Conservation (phyloP, 2,888 invertebrate species). For the Lasioglossum malachurum region DNA sequence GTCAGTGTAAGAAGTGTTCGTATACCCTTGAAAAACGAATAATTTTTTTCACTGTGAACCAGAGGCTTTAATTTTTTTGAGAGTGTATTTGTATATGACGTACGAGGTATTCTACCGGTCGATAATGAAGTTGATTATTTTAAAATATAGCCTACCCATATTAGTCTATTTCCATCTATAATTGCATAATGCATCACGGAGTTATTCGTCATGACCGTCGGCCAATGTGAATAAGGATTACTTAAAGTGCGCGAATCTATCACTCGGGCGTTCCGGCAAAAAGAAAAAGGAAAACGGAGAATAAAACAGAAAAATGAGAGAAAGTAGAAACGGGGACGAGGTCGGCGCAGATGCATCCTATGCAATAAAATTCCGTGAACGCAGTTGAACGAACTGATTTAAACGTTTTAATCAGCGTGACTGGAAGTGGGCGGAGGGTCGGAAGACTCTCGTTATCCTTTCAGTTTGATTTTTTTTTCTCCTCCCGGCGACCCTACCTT, state of each 20-base stretch:
- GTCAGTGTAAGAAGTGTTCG: too few relatives aligned
- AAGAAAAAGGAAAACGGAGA: not conserved
- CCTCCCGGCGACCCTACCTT: not conserved
- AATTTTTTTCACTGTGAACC: too few relatives aligned
- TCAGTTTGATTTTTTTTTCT: slow-evolving; percentile 1
- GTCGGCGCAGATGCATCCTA: not conserved
- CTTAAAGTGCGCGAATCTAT: not conserved
- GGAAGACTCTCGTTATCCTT: slow-evolving; percentile 30
- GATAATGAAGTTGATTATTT: not conserved
- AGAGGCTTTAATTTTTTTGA: too few relatives aligned
- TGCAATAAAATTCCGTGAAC: slow-evolving; percentile 8
- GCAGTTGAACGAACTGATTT: slow-evolving; percentile 25
- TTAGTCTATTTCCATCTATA: not conserved
- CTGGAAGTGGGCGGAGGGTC: slow-evolving; percentile 7
- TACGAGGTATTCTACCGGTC: too few relatives aligned
- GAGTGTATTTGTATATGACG: too few relatives aligned
- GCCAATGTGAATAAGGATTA: not conserved
- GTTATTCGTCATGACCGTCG: not conserved
- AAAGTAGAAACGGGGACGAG: not conserved
- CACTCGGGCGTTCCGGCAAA: not conserved
- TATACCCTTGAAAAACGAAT: too few relatives aligned
- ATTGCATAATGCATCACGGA: not conserved
- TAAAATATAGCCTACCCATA: not conserved
- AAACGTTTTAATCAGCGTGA: slow-evolving; percentile 39
- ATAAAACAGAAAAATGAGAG: not conserved